Percentiles rank a stretch among this genome's conserved stretches.
Conservation (phyloP, 1,140 invertebrate genomes). For the Hestina assimilis region DNA sequence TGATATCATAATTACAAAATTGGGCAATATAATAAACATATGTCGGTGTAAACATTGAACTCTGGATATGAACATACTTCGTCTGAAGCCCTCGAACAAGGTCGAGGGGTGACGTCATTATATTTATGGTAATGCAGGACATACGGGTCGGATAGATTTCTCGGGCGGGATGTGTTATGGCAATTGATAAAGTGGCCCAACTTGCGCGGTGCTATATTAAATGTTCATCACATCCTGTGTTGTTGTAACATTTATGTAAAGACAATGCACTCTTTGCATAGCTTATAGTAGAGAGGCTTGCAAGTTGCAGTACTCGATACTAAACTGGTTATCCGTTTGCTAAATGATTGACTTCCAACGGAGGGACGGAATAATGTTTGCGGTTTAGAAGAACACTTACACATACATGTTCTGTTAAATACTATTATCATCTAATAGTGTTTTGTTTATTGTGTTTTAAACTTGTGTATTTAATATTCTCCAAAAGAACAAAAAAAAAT, state of each 20-base stretch:
- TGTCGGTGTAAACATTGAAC: constrained; percentile 34
- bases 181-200: constrained; percentile 61
- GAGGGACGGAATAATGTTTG: neutral
- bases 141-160: constrained; percentile 43
- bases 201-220: constrained; percentile 17
- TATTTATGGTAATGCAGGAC: constrained; percentile 56
- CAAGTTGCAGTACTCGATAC: neutral
- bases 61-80: constrained; percentile 37
- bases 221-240: neutral
- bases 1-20: constrained; percentile 1
- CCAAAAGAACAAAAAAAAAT: no score
- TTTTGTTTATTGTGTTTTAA: no score
- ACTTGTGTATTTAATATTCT: no score
- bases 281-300: neutral
- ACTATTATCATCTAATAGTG: no score
- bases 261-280: neutral
- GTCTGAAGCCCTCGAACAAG: constrained; percentile 56
- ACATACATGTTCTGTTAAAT: neutral
- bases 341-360: neutral
- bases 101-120: constrained; percentile 63
- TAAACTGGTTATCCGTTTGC: constrained; percentile 40
- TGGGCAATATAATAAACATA: constrained; percentile 27
- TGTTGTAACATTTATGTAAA: neutral
- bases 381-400: neutral
- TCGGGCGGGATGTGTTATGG: constrained; percentile 43